Conservation (phyloP, 2,113 vertebrate species). For the Heptranchias perlo region DNA sequence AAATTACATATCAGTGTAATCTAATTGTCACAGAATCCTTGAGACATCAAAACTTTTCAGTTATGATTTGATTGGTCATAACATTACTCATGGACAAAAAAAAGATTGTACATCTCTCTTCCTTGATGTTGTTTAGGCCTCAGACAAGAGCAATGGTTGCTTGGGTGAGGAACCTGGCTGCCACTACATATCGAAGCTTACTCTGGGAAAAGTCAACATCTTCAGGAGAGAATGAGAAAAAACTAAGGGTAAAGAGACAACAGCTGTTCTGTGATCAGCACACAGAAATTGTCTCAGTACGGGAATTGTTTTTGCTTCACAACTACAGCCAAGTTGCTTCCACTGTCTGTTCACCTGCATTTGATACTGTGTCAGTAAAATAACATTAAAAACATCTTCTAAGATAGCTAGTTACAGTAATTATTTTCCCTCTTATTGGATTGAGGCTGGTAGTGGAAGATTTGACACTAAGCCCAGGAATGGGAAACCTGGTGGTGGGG, state of each 20-base stretch:
- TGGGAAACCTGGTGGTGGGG: not conserved
- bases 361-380: not conserved
- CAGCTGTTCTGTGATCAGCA: not conserved
- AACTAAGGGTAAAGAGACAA: not conserved
- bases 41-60: not conserved
- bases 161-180: not conserved
- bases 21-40: not conserved
- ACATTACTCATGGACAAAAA: not conserved
- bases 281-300: not conserved
- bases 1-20: not conserved
- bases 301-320: not conserved
- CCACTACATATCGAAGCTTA: not conserved
- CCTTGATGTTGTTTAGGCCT: not conserved
- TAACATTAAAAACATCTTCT: not conserved
- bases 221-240: not conserved
- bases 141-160: not conserved
- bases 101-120: not conserved
- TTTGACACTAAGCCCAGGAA: not conserved
- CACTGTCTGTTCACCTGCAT: not conserved
- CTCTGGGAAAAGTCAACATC: not conserved
- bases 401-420: not conserved
- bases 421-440: not conserved
- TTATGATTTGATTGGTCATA: not conserved
- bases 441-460: not conserved
- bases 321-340: not conserved